Evolutionary conservation across 1,140 invertebrate species (phyloP), one percentile per base, ranked within the genome.

Genomic region (Drosophila repletoides): DNA sequence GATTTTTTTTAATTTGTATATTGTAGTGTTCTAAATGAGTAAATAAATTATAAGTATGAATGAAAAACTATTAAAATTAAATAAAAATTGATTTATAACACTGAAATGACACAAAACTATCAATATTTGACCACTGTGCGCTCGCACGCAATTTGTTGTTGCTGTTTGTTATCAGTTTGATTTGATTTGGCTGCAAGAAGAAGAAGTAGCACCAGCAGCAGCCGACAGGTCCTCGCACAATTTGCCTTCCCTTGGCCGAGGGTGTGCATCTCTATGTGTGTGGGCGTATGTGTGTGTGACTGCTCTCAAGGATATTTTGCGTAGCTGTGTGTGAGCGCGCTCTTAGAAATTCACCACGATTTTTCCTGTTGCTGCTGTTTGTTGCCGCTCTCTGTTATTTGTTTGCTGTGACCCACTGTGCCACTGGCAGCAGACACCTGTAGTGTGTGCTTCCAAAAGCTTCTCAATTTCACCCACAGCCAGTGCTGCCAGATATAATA

Each of bases 101-200:
- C n/a, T n/a, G n/a, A n/a, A n/a, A n/a, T n/a, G n/a, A n/a, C n/a
- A n/a, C n/a, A n/a, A n/a, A n/a, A n/a, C n/a, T n/a, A n/a, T n/a
- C n/a, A n/a, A n/a, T n/a, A n/a, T n/a, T n/a, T n/a, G n/a, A n/a
- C n/a, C n/a, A n/a, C n/a, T n/a, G n/a, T n/a, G 12, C 5, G 33
- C 67, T 49, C 52, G 41, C 58, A 48, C 59, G 40, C 55, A 68
- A 14, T 40, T 31, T 34, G 45, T 52, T 61, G 55, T 41, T 66
- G 45, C 41, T 60, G 41, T 59, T 68, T 71, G 70, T 83, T 84
- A 83, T 84, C 79, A 83, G 70, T 79, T 84, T 79, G 79, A 79
- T 84, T 84, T 83, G 79, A 84, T 83, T 80, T 72, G 66, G 72
- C 26, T 52, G 40, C 56, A 45, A 33, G 43, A 33, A 38, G 60